Base-by-base conservation (phyloP, 2,113 vertebrate genomes). In the Scomber colias region DNA sequence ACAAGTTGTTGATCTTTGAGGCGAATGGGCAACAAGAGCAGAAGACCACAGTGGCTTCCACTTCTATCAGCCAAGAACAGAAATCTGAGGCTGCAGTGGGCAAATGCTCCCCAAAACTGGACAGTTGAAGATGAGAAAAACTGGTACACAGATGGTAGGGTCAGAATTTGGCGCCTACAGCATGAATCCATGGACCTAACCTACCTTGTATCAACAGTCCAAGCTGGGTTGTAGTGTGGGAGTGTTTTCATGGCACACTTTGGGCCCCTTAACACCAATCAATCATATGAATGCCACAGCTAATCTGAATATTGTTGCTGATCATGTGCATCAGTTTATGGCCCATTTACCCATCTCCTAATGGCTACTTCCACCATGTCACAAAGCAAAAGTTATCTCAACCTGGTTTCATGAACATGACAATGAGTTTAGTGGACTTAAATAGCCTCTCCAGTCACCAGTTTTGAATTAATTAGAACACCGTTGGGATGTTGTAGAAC, bases 171-270 rank as follows among this genome's bases (percentile, higher is more conserved):
- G 35, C 35, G 5, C 9, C 35, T 40, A 40, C 35, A 40, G 35
- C 35, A 40, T 8, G 35, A 8, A 40, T 40, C 35, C 35, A 40
- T 40, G 35, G 35, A 40, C 35, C 35, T 7, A 35, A 35, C 31
- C 31, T 35, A 5, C 31, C 31, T 40, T 40, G 35, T 7, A 9
- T 40, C 35, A 40, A 40, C 35, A 40, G 35, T 40, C 35, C 35
- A 40, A 7, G 35, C 35, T 40, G 3, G 35, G 35, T 40, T 7
- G 35, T 40, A 7, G 35, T 6, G 31, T 40, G 35, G 35, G 7
- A 57, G 14, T 49, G 51, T 56, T 65, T 55, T 75, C 49, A 48
- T 56, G 72, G 40, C 61, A 21, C 60, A 31, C 48, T 46, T 55
- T 44, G 15, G 19, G 19, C 24, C 49, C 59, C n/a, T 61, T 11